Base-by-base conservation (phyloP, 1,140 invertebrate genomes). In the Triops longicaudatus region DNA sequence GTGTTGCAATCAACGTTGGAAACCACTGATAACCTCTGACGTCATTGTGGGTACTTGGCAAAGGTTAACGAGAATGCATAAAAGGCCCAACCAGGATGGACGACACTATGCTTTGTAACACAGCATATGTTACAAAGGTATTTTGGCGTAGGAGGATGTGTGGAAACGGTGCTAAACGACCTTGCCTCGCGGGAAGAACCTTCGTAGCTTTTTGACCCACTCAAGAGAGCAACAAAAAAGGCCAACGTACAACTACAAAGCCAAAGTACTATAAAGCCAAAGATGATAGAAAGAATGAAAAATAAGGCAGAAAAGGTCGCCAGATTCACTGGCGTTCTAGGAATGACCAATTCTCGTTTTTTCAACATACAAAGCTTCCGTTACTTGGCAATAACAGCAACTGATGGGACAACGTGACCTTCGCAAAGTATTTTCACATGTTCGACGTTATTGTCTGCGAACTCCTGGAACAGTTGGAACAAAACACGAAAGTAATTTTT, bases 351-450 rank as follows among this genome's bases (percentile, higher is more conserved):
- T 7, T 17, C 0, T 63, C 3, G 6, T 63, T 63, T 63, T 63
- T 63, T 63, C 14, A 6, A 0, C 14, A 6, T 63, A 63, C 2
- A 4, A 37, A 37, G 31, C 17, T 7, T 63, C 6, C 50, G 5
- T 63, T 63, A 63, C 50, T 63, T 63, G 50, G 50, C 22, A 63
- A 63, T 63, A 22, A 63, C 50, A 9, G 50, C 10, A 22, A 80
- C 73, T 4, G 82, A 79, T 17, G 87, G 87, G 41, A 88, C 81
- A 27, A 85, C 81, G 71, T 85, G 83, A 28, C 88, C 88, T 27
- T 84, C 85, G 74, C 86, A 84, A 78, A 82, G 82, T 26, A 89
- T 83, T 81, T 88, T 88, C 73, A 84, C 81, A 80, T 88, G 85
- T 43, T 82, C 81, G 37, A 89, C 79, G 2, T 84, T 85, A 73